Base-by-base conservation (phyloP, 1,140 invertebrate genomes). In the Pantala flavescens region DNA sequence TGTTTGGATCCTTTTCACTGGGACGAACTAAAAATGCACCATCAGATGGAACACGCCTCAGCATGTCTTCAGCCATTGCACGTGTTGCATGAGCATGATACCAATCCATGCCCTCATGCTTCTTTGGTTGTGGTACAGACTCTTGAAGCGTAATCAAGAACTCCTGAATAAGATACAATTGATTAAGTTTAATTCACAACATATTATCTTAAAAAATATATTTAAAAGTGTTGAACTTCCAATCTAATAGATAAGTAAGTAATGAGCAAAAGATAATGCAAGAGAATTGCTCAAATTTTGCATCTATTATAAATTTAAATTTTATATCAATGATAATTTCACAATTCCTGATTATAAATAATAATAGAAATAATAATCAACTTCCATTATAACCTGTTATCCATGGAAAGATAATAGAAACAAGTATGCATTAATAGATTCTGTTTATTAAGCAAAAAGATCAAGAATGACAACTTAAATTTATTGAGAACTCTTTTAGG, bases 81-180 rank as follows among this genome's bases (percentile, higher is more conserved):
- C 95, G 86, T 0, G 89, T 90, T 71, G 93, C 91, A 36, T 90
- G 88, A 5, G 90, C 86, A 80, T 96, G 93, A 84, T 92, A 98
- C 97, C 97, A 99, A 77, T 95, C 92, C 84, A 96, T 95, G 71
- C 90, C 91, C 82, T 97, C 94, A 78, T 98, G 96, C 81, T 94
- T 94, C 77, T 94, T 94, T 16, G 95, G 94, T 82, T 98, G 96
- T 2, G 96, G 96, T 0, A 98, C 96, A 0, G 97, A 94, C 81
- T 97, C 93, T 79, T 89, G 89, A 0, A 98, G 84, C 0, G 88
- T 92, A 73, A 98, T 95, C 16, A 90, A 86, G 83, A 97, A 97
- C 81, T 96, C 93, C 82, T 91, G 76, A 0, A 12, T 5, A 72
- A 77, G 78, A 49, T 36, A 36, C n/a, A n/a, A n/a, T n/a, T n/a